Percentiles rank a stretch among this genome's conserved stretches.
phyloP scores from a whole-genome alignment of 2,797 vertebrate genomes.

The Paratrypauchen microcephalus region DNA sequence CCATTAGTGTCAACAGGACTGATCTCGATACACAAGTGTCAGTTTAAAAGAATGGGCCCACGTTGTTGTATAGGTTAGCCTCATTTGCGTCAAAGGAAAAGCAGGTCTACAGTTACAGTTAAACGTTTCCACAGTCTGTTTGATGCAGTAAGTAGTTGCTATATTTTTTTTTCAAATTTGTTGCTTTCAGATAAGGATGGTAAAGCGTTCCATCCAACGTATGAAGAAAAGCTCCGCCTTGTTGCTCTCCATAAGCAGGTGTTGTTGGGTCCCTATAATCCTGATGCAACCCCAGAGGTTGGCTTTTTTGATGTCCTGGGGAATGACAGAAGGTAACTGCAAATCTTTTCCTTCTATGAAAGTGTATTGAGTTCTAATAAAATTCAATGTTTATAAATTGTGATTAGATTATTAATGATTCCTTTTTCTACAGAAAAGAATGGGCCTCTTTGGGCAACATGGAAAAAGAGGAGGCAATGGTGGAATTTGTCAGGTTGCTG shows the following conservation, averaged over 20 bases:
- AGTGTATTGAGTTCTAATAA: not conserved
- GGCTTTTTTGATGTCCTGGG: constrained; percentile 98
- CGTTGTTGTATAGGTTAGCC: constrained; percentile 39
- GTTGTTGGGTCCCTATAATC: constrained; percentile 91
- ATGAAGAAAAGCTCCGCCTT: constrained; percentile 95
- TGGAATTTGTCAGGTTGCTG: constrained; percentile 92
- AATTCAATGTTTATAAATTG: not conserved
- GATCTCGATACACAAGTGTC: constrained; percentile 71
- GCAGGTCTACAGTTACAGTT: constrained; percentile 22
- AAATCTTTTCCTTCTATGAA: not conserved
- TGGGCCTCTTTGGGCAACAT: constrained; percentile 93
- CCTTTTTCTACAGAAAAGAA: constrained; percentile 82
- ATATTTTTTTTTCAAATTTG: not conserved
- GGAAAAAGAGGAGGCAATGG: constrained; percentile 94
- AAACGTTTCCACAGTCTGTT: too few species aligned
- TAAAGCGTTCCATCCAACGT: constrained; percentile 97
- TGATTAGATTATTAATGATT: not conserved
- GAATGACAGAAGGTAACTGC: constrained; percentile 92
- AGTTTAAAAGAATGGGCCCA: constrained; percentile 50
- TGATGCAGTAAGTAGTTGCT: too few species aligned
- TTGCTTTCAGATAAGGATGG: constrained; percentile 90
- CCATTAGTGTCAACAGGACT: constrained; percentile 42
- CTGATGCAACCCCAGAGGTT: constrained; percentile 94
- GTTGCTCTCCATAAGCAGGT: constrained; percentile 96
- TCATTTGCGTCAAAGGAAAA: constrained; percentile 29